Conservation (phyloP, 2,797 vertebrate genomes). For the Hozukius guyotensis region DNA sequence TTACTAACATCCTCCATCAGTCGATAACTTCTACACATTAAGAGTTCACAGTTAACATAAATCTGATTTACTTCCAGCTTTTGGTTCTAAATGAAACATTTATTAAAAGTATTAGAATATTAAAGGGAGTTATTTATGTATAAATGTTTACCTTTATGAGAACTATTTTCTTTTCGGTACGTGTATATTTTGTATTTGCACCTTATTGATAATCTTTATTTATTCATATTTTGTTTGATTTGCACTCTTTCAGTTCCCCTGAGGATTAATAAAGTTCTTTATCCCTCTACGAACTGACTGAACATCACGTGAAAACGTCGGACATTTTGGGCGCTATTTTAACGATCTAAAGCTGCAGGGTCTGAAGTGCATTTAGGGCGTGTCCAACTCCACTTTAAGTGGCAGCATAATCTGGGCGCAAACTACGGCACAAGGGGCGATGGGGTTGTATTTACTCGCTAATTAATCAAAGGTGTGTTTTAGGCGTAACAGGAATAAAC, state of each 20-base stretch:
- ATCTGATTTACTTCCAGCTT: background rate
- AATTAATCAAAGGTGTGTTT: no score
- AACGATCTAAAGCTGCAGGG: background rate
- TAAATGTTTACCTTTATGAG: background rate
- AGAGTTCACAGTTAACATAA: background rate
- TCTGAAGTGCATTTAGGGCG: no score
- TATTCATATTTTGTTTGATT: background rate
- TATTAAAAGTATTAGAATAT: background rate
- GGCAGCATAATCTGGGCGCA: no score
- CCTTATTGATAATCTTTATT: background rate
- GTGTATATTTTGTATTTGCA: background rate
- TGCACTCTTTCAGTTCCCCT: background rate
- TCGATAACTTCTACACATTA: conserved; percentile 16
- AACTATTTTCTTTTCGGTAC: background rate
- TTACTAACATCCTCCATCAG: background rate
- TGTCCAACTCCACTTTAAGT: no score
- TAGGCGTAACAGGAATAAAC: no score
- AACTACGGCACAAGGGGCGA: accelerated
- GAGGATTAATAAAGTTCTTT: background rate
- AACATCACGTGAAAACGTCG: background rate
- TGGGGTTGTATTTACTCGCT: no score
- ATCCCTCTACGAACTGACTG: no score
- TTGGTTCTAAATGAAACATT: background rate
- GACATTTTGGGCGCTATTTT: background rate
- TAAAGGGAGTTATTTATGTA: background rate